Percentiles rank a stretch among this genome's conserved stretches.
Conservation (phyloP, 2,797 vertebrate species). For the Onychomys arenicola region DNA sequence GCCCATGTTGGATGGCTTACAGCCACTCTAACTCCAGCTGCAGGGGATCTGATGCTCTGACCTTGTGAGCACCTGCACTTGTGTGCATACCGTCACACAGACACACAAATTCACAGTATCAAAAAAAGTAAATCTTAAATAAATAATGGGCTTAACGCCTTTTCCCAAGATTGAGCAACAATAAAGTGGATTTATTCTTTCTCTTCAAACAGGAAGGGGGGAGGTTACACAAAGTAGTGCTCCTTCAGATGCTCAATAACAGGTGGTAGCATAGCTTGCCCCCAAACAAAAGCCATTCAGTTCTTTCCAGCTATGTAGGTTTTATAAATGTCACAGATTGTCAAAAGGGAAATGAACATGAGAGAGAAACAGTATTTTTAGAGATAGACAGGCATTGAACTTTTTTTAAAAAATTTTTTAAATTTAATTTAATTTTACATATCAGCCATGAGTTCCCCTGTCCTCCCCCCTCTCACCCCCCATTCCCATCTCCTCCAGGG, state of each 20-base stretch:
- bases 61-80: not conserved
- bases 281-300: not conserved
- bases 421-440: too few species aligned
- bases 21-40: not conserved
- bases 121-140: not conserved
- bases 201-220: slow-evolving; percentile 2
- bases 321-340: not conserved
- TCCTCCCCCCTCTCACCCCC: too few species aligned
- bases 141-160: not conserved
- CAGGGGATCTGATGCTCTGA: not conserved
- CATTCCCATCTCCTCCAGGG: too few species aligned
- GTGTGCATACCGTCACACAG: not conserved
- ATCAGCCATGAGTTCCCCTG: too few species aligned
- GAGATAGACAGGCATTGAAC: not conserved
- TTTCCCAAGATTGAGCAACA: not conserved
- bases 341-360: not conserved
- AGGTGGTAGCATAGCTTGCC: not conserved
- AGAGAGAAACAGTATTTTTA: not conserved
- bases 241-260: slow-evolving; percentile 10
- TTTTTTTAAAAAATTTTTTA: too few species aligned
- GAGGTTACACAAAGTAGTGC: not conserved
- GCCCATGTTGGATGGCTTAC: not conserved
- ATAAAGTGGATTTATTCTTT: not conserved
- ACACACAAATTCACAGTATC: not conserved
- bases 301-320: not conserved